Evolutionary conservation across 2,113 vertebrate genomes (phyloP), one percentile per base, ranked within the genome.

Genomic region (Boleophthalmus pectinirostris): DNA sequence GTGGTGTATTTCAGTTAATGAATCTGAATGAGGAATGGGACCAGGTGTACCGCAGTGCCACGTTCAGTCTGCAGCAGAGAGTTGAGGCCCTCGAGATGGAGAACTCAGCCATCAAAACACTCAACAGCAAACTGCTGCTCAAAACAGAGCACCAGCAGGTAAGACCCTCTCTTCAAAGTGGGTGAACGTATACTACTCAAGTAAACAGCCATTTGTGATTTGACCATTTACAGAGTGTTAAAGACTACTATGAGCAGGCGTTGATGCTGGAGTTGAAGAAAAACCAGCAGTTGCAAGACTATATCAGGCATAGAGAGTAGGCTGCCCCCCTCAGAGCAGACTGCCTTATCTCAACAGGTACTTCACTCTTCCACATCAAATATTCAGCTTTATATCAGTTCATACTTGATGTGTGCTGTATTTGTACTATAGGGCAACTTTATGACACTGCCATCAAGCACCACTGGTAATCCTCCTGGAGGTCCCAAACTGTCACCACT

Each of bases 11-110:
- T 46, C 82, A 95, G 94, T 86, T 95, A 85, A 92, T 95, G 94
- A 94, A 94, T 84, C 87, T 95, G 72, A 95, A 95, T 43, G 93
- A 93, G 72, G 93, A 95, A 67, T 95, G 95, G 95, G 94, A 95
- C 78, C 92, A 93, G 63, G 92, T 94, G 70, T 94, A 95, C 73
- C 93, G 88, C 70, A 89, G 83, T 38, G 88, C 92, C 18, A 94
- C 89, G 0, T n/a, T 87, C 73, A 80, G 81, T 43, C 82, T 95
- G n/a, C 92, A 95, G 84, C 91, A 92, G 64, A 89, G 88, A 9
- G 51, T 94, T 56, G 73, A 79, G 10, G 20, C 75, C 57, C 66
- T 94, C 72, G 91, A 94, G 73, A 76, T 89, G 67, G 92, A 95
- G 74, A 90, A 86, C 81, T 60, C 64, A 0, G 82, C 82, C 61